A percentile compares a stretch with the other conserved stretches of the same genome.
phyloP scores from a whole-genome alignment of 2,113 vertebrate species.

The Xerus inauris region DNA sequence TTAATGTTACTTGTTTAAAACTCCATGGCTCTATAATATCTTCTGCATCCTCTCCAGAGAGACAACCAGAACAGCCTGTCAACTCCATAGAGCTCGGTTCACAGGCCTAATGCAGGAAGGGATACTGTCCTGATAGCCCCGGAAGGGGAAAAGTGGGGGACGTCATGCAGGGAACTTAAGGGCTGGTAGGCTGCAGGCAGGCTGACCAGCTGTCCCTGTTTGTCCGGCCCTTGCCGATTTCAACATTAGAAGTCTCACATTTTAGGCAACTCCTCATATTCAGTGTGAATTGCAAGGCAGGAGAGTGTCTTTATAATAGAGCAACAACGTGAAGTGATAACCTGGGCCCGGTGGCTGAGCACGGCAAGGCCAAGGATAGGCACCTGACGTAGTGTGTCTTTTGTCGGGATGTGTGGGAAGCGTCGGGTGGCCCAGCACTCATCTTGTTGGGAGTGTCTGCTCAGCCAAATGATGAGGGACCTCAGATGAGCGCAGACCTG shows the following conservation, averaged over 20 bases:
- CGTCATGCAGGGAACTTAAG: neutral
- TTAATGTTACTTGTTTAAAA: neutral
- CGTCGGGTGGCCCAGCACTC: too few species aligned
- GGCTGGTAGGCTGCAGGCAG: neutral
- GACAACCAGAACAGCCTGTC: neutral
- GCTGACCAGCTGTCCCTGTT: neutral
- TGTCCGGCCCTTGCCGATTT: neutral
- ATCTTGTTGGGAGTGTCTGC: neutral
- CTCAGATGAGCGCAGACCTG: neutral
- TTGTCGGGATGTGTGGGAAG: neutral
- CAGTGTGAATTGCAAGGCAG: neutral
- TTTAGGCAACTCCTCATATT: neutral
- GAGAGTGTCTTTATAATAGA: neutral
- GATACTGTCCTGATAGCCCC: neutral
- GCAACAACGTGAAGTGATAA: neutral
- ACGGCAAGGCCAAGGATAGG: neutral
- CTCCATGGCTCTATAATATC: too few species aligned
- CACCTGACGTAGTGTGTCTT: neutral
- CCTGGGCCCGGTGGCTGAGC: neutral
- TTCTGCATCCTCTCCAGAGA: neutral
- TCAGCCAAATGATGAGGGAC: neutral
- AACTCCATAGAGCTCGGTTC: neutral
- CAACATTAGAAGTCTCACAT: neutral
- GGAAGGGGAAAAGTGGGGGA: neutral
- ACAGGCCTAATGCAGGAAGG: neutral